phyloP scores from a whole-genome alignment of 2,888 invertebrate genomes.

The Melitaea athalia region DNA sequence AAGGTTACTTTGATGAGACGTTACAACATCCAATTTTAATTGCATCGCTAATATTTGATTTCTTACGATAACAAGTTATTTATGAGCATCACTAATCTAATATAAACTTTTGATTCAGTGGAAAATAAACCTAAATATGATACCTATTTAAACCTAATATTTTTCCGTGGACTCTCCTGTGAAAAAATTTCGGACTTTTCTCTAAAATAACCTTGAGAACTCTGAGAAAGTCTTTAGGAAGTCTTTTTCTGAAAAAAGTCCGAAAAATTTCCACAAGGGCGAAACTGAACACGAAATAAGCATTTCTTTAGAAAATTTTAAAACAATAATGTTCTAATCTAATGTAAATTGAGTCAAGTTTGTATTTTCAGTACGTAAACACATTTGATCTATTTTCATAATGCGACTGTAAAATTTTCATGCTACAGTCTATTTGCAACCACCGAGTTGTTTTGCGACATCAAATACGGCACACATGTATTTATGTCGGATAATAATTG shows the following conservation, averaged over 20 bases:
- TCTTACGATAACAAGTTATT: conserved; percentile 1
- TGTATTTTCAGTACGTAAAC: no score
- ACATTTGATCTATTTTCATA: no score
- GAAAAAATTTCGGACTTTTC: no score
- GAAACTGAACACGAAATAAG: neutral
- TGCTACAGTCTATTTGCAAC: neutral
- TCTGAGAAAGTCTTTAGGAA: no score
- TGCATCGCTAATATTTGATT: neutral
- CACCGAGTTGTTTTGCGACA: neutral
- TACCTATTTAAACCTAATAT: no score
- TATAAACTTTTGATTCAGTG: neutral
- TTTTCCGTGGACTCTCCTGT: no score
- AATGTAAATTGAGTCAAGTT: neutral
- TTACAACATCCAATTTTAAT: conserved; percentile 7
- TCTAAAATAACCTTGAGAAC: no score
- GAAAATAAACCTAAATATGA: conserved; percentile 2
- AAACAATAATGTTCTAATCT: no score
- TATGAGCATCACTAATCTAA: neutral
- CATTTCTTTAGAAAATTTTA: neutral
- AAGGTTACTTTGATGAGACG: conserved; percentile 19
- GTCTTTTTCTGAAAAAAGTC: no score
- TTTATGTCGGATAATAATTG: neutral
- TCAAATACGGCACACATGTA: neutral
- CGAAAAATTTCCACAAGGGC: no score
- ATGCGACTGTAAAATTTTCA: neutral